Percentiles rank a stretch among this genome's conserved stretches.
These are phyloP conservation scores for Chamaedrilus cognettii DNA, from an alignment of 2,888 invertebrate species.

Conservation along the genomic window DNA sequence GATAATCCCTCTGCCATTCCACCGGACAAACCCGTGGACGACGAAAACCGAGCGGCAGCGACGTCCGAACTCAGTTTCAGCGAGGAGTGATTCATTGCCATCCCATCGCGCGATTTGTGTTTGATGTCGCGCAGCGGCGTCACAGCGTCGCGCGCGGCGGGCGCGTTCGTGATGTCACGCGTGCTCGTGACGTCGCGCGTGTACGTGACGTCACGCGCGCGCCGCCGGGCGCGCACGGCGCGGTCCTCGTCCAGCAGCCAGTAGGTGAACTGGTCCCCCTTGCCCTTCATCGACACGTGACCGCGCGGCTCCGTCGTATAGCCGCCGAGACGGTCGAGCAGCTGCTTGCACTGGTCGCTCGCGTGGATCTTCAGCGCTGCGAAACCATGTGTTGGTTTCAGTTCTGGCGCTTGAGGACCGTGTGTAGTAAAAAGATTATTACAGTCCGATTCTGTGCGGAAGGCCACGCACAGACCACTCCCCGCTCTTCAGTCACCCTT, in stretches of 20 bases:
- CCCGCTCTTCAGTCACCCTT: not conserved
- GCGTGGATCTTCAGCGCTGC: slow-evolving; percentile 59
- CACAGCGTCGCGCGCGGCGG: not conserved
- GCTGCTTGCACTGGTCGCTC: slow-evolving; percentile 51
- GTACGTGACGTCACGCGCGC: not conserved
- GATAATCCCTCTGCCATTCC: too few relatives aligned
- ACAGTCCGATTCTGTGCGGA: not conserved
- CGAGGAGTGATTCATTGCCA: too few relatives aligned
- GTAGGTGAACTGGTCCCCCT: slow-evolving; percentile 59
- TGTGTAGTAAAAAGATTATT: too few relatives aligned
- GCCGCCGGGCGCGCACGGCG: slow-evolving; percentile 19
- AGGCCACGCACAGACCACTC: not conserved
- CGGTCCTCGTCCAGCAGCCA: slow-evolving; percentile 54
- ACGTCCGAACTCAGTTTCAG: too few relatives aligned
- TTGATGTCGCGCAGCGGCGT: too few relatives aligned
- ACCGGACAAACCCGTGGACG: too few relatives aligned
- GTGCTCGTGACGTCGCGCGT: not conserved
- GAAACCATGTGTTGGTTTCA: too few relatives aligned
- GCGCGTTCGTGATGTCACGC: not conserved
- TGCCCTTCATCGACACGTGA: slow-evolving; percentile 60
- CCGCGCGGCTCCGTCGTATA: slow-evolving; percentile 59
- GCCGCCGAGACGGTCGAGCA: slow-evolving; percentile 59
- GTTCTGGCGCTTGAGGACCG: too few relatives aligned
- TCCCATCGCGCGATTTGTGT: too few relatives aligned
- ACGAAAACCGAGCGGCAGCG: too few relatives aligned